A percentile compares a stretch with the other conserved stretches of the same genome.
These are phyloP conservation scores for Megalops atlanticus DNA, from an alignment of 2,113 vertebrate genomes.

Conservation along the genomic window DNA sequence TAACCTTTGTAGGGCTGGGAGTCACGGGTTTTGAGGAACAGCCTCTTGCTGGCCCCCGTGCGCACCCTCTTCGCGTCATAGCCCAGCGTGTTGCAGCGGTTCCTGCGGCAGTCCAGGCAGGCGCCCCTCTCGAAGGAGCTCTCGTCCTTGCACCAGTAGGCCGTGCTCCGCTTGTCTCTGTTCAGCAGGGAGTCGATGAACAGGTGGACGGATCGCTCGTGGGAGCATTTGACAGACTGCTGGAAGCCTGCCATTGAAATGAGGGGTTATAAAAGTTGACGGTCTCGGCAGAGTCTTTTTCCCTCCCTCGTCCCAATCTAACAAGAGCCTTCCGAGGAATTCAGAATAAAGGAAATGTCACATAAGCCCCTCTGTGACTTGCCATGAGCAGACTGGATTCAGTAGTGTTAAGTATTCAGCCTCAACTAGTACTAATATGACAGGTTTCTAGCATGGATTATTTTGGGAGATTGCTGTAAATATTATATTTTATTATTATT, in stretches of 20 bases:
- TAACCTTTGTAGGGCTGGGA: slow-evolving; percentile 87
- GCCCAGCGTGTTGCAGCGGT: slow-evolving; percentile 87
- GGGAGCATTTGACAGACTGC: slow-evolving; percentile 90
- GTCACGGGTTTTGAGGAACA: slow-evolving; percentile 82
- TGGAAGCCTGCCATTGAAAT: slow-evolving; percentile 72
- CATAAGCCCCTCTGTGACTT: too few relatives aligned
- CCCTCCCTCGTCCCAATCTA: too few relatives aligned
- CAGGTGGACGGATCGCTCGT: slow-evolving; percentile 89
- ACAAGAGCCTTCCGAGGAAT: too few relatives aligned
- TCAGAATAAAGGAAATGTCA: too few relatives aligned
- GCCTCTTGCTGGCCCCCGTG: slow-evolving; percentile 62
- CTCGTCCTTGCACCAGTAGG: slow-evolving; percentile 83
- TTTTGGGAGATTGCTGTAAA: too few relatives aligned
- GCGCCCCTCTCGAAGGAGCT: slow-evolving; percentile 81
- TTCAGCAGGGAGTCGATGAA: slow-evolving; percentile 91
- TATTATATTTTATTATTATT: too few relatives aligned
- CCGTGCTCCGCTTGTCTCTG: slow-evolving; percentile 75
- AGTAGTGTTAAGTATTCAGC: too few relatives aligned
- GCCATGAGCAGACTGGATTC: too few relatives aligned
- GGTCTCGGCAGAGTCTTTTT: not conserved
- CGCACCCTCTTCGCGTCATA: slow-evolving; percentile 77
- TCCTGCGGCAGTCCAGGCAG: slow-evolving; percentile 85
- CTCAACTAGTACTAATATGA: too few relatives aligned
- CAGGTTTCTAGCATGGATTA: too few relatives aligned
- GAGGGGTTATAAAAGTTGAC: slow-evolving; percentile 3